Base-by-base conservation (phyloP, 2,113 vertebrate species). In the Phyllostomus hastatus region DNA sequence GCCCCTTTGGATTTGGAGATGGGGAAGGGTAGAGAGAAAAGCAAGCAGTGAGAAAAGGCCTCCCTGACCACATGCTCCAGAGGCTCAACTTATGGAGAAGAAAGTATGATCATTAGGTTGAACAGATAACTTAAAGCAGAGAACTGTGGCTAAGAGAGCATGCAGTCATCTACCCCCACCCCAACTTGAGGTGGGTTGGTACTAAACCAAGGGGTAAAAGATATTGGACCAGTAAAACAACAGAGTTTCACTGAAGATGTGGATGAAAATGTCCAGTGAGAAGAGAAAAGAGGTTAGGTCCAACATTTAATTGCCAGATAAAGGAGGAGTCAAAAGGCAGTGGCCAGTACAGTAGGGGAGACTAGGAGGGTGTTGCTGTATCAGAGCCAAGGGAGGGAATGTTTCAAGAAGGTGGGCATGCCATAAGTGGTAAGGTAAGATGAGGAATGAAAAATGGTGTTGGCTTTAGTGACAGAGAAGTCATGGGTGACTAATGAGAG, bases 41-140 rank as follows among this genome's bases (percentile, higher is more conserved):
- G 35, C 16, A 81, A 2, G 6, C 16, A 15, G 10, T 31, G 46
- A 50, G n/a, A 38, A 6, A n/a, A 14, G 4, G 19, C 7, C 35
- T 72, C 50, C 31, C n/a, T 75, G n/a, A 75, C 12, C 16, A 85
- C 31, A n/a, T 26, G 67, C 33, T 83, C 61, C 7, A 73, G 73
- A 50, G 59, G 38, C 35, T 48, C 15, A 35, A 41, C 33, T 64
- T 26, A 59, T 4, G 4, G 14, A 87, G 46, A 76, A 48, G 73
- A 38, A 94, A 81, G 46, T n/a, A 43, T 4, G n/a, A 50, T 76
- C 16, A 66, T 52, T 54, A 41, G n/a, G 7, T 31, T 61, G 59
- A 89, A 41, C 1, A 48, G 81, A 90, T 94, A 84, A 88, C 31
- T 54, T 50, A 33, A 19, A 84, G 31, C 26, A 79, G 28, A 88